These are phyloP conservation scores for Thalassoma bifasciatum DNA, from an alignment of 2,113 vertebrate genomes.

Conservation along the genomic window DNA sequence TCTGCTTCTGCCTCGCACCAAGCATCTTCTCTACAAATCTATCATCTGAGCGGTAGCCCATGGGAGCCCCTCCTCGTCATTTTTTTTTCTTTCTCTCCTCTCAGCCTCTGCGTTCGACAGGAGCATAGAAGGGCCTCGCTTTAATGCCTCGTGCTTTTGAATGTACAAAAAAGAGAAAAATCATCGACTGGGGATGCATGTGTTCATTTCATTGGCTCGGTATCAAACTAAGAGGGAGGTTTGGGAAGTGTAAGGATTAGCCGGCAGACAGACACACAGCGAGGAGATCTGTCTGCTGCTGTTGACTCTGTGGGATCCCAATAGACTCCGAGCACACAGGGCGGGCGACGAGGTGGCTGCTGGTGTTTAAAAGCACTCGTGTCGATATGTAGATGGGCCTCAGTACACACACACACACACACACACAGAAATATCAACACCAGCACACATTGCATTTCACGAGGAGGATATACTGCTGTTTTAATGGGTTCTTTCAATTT, in stretches of 20 bases:
- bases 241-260: slow-evolving; percentile 60
- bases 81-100: slow-evolving; percentile 8
- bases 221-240: slow-evolving; percentile 59
- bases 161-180: slow-evolving; percentile 51
- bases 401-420: not conserved
- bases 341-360: slow-evolving; percentile 18
- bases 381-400: slow-evolving; percentile 17
- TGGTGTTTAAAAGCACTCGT: slow-evolving; percentile 37
- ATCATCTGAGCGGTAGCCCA: slow-evolving; percentile 59
- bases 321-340: slow-evolving; percentile 48
- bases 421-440: slow-evolving; percentile 21
- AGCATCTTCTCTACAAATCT: slow-evolving; percentile 54
- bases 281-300: slow-evolving; percentile 56
- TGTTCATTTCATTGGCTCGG: slow-evolving; percentile 71
- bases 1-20: slow-evolving; percentile 33
- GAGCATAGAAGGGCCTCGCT: slow-evolving; percentile 31
- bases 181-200: slow-evolving; percentile 60
- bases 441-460: slow-evolving; percentile 1
- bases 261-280: slow-evolving; percentile 44
- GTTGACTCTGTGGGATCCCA: slow-evolving; percentile 61
- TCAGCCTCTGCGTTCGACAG: slow-evolving; percentile 49
- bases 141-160: slow-evolving; percentile 62
- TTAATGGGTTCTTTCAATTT: slow-evolving; percentile 28
- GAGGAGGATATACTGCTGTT: not conserved
- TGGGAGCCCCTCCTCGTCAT: slow-evolving; percentile 57